Evolutionary conservation across 2,888 invertebrate genomes (phyloP), one percentile per base, ranked within the genome.

Genomic region (Rugalucina vietnamica): DNA sequence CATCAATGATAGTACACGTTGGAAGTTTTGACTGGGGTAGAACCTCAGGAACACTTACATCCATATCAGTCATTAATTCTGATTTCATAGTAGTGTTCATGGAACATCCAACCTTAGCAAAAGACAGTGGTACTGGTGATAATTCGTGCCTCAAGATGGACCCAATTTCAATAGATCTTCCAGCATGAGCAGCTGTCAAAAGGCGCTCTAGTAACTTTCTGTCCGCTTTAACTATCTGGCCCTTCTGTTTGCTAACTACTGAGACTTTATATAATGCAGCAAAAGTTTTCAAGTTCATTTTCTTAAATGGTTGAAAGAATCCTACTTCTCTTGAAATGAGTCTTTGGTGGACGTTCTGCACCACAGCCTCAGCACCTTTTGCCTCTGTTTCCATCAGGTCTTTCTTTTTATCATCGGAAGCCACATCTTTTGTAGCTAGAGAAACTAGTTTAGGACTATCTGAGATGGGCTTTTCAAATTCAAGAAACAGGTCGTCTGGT

Each of bases 1-100:
- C 84, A 84, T 84, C 82, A 60, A 84, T 36, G 5, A 82, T 50
- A 2, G 78, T 32, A 43, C 72, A 70, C 1, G 37, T 4, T n/a
- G 4, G n/a, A 24, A n/a, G n/a, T n/a, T 72, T n/a, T 32, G 70
- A 8, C 5, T 12, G 14, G 8, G 70, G 70, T n/a, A 70, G 8
- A 18, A n/a, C 32, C 29, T 29, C 36, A 18, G 29, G 70, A 5
- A 70, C 70, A 8, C 14, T 18, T 24, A 49, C 27, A 27, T 24
- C 18, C 69, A 54, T 50, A 8, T 49, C 54, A n/a, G 10, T 49
- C 18, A 76, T 65, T 36, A 76, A 24, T n/a, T 76, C 76, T 24
- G 76, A 50, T 57, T 57, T 76, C 8, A 57, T 18, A 65, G 76
- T 60, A 8, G 73, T 21, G 14, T 76, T 37, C 76, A 70, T 70